A percentile compares a stretch with the other conserved stretches of the same genome.
Evolutionary conservation across 2,113 vertebrate species (phyloP).

Genomic region (Cariama cristata): DNA sequence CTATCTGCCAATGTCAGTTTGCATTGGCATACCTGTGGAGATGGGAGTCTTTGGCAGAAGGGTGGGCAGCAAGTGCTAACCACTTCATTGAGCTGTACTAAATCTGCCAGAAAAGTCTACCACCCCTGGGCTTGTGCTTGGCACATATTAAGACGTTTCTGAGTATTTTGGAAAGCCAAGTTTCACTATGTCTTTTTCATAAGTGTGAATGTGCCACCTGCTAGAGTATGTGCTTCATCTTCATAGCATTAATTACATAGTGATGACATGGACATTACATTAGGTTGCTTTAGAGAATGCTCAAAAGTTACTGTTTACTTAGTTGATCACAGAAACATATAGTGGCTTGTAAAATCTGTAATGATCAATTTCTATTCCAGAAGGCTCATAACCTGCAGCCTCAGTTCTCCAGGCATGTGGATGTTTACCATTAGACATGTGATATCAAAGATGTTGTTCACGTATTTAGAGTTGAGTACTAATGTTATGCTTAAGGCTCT

Average conservation of each 20-base stretch:
- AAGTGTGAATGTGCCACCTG: not conserved
- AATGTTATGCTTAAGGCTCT: not conserved
- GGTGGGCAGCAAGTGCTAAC: not conserved
- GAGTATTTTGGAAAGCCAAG: not conserved
- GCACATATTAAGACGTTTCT: not conserved
- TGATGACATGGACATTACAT: not conserved
- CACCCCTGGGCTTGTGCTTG: not conserved
- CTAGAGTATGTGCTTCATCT: not conserved
- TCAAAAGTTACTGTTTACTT: not conserved
- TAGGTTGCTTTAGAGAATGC: not conserved
- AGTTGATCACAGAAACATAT: not conserved
- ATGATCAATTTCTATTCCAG: not conserved
- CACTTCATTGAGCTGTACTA: fast-evolving
- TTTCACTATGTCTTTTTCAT: not conserved
- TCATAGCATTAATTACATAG: not conserved
- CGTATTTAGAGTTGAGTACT: not conserved
- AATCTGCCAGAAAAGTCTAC: not conserved
- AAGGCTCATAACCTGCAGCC: not conserved
- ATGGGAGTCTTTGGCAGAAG: not conserved
- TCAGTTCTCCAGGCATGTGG: not conserved
- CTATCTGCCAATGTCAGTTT: not conserved
- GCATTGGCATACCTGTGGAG: not conserved
- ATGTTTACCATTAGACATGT: not conserved
- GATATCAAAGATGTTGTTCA: not conserved
- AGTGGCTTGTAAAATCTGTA: not conserved